Evolutionary conservation across 2,888 invertebrate species (phyloP).

Genomic region (Lymantria monacha): DNA sequence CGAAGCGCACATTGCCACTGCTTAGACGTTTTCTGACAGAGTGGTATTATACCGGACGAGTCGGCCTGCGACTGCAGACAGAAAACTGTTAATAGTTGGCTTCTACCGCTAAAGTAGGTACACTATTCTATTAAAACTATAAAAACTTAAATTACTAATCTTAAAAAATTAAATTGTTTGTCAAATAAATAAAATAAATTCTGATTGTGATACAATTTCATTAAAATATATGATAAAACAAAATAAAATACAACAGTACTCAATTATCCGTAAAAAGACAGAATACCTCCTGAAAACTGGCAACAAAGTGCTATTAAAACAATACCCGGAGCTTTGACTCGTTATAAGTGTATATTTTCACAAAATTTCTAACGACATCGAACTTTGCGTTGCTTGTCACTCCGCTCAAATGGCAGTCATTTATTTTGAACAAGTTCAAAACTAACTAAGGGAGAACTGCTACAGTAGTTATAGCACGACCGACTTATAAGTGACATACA

Average conservation of each 20-base stretch:
- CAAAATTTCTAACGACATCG: constrained; percentile 54
- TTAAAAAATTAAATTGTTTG: too few relatives aligned
- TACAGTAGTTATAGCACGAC: constrained; percentile 58
- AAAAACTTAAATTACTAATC: too few relatives aligned
- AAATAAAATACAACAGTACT: constrained; percentile 13
- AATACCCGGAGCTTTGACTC: constrained; percentile 32
- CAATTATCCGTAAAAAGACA: constrained; percentile 36
- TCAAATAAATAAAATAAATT: too few relatives aligned
- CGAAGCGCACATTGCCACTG: too few relatives aligned
- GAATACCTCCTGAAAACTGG: constrained; percentile 32
- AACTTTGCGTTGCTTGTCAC: constrained; percentile 60
- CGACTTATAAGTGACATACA: constrained; percentile 30
- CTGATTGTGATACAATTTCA: too few relatives aligned
- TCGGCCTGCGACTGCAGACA: too few relatives aligned
- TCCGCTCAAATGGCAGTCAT: constrained; percentile 60
- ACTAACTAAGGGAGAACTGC: constrained; percentile 63
- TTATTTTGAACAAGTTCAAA: constrained; percentile 64
- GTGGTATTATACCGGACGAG: too few relatives aligned
- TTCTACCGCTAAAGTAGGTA: too few relatives aligned
- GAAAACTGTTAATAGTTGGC: too few relatives aligned
- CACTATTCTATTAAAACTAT: too few relatives aligned
- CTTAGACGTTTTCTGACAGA: too few relatives aligned
- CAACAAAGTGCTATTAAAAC: constrained; percentile 43
- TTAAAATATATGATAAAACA: constrained; percentile 5
- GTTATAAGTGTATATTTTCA: constrained; percentile 38